Base-by-base conservation (phyloP, 2,797 vertebrate species). In the Zalophus californianus region DNA sequence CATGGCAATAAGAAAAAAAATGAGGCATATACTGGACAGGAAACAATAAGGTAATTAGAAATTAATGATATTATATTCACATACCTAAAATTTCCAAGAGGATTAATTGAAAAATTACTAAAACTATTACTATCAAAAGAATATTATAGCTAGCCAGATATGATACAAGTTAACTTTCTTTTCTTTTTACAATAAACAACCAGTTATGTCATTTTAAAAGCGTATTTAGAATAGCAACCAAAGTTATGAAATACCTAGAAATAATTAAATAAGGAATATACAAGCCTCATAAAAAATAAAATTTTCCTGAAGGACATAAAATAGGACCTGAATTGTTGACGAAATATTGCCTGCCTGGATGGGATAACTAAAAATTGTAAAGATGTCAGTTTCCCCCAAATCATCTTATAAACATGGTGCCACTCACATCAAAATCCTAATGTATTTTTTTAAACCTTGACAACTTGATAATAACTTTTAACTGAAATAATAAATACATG, bases 401-500 rank as follows among this genome's bases (percentile, higher is more conserved):
- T 92, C 38, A 58, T 90, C 44, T 91, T 82, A 84, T 83, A 96
- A 84, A 87, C 68, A 52, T n/a, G 3, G 44, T 79, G 68, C 21
- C 62, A 92, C 35, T 96, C 94, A 96, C 14, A 79, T 95, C 29
- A 95, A 92, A 97, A 92, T 96, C 56, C 54, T 94, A 83, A 88
- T 75, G 62, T 83, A 60, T 25, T 86, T 87, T 86, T 35, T 90
- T 25, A 93, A 96, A 70, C 5, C n/a, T 72, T 97, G 97, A 96
- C 91, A 97, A 96, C 44, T 96, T 97, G 88, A 96, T 94, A 95
- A 96, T 90, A 88, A 94, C 89, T 95, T 97, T 94, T 94, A 96
- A 86, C 86, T 60, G 8, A 23, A 85, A 97, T 91, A 94, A 89
- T 66, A 85, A 93, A 96, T 90, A 75, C 90, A 94, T 84, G 54